Percentiles rank a stretch among this genome's conserved stretches.
phyloP scores from a whole-genome alignment of 2,797 vertebrate genomes.

The Brachyrhaphis roseni region DNA sequence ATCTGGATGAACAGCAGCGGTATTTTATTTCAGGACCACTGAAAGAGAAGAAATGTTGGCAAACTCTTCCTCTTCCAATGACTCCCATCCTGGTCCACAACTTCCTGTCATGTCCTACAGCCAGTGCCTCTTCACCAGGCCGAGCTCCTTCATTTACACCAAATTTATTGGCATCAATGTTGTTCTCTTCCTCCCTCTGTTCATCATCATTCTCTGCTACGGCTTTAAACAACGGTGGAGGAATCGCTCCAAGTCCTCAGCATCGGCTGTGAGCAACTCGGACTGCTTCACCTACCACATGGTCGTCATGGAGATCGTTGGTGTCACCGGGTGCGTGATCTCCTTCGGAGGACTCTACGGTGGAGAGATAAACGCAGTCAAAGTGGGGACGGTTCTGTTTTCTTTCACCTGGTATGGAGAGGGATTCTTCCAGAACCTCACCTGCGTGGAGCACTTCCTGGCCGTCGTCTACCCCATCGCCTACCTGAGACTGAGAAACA shows the following conservation, averaged over 20 bases:
- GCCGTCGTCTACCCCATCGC: neutral
- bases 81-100: too few species aligned
- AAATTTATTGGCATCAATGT: neutral
- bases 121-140: neutral
- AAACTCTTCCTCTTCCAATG: neutral
- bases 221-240: neutral
- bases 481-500: neutral
- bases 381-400: neutral
- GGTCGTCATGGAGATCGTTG: constrained; percentile 12
- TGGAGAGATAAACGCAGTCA: rapidly evolving
- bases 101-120: neutral
- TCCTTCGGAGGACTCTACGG: neutral
- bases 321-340: neutral
- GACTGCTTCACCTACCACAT: constrained; percentile 36
- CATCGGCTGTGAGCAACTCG: neutral
- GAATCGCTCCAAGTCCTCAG: neutral
- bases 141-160: neutral
- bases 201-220: constrained; percentile 3
- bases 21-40: neutral
- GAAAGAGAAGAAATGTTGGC: neutral
- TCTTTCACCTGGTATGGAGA: constrained; percentile 4
- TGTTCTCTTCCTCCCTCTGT: constrained; percentile 2
- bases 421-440: constrained; percentile 1
- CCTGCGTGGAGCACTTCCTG: constrained; percentile 3
- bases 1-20: neutral